Evolutionary conservation across 2,888 invertebrate genomes (phyloP).

Genomic region (Meliscaeva auricollis): DNA sequence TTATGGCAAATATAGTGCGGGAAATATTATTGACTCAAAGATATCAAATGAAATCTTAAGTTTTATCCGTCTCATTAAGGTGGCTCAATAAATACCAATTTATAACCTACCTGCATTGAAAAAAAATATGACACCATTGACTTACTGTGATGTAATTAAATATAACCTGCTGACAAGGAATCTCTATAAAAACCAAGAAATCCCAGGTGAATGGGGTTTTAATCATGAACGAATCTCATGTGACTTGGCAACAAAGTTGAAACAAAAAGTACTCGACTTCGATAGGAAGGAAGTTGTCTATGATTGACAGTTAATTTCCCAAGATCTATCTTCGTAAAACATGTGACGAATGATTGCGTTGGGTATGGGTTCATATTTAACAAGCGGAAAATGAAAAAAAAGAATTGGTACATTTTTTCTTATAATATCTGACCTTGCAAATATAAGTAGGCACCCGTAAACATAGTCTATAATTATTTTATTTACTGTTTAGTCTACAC

Average conservation of each 20-base stretch:
- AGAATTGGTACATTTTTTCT: constrained; percentile 17
- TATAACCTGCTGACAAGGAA: neutral
- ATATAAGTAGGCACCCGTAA: too few relatives aligned
- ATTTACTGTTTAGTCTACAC: neutral
- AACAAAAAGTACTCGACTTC: neutral
- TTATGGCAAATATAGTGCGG: neutral
- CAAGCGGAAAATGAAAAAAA: constrained; percentile 22
- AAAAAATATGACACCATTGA: constrained; percentile 52
- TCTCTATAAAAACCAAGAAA: neutral
- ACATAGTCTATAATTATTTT: neutral
- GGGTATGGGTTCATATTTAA: constrained; percentile 22
- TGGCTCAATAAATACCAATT: constrained; percentile 53
- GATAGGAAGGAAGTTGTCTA: constrained; percentile 31
- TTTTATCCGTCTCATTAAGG: constrained; percentile 5
- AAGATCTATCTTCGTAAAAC: constrained; percentile 22
- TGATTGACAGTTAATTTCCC: constrained; percentile 28
- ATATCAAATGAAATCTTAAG: constrained; percentile 23
- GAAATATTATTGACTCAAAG: neutral
- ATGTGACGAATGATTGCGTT: constrained; percentile 10
- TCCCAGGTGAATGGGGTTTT: constrained; percentile 3
- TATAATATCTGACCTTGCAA: neutral
- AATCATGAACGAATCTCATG: neutral
- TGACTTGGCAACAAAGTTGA: neutral
- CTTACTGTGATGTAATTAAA: constrained; percentile 56
- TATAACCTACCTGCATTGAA: constrained; percentile 38